Conservation (phyloP, 2,888 invertebrate genomes). For the Sycophila texana region DNA sequence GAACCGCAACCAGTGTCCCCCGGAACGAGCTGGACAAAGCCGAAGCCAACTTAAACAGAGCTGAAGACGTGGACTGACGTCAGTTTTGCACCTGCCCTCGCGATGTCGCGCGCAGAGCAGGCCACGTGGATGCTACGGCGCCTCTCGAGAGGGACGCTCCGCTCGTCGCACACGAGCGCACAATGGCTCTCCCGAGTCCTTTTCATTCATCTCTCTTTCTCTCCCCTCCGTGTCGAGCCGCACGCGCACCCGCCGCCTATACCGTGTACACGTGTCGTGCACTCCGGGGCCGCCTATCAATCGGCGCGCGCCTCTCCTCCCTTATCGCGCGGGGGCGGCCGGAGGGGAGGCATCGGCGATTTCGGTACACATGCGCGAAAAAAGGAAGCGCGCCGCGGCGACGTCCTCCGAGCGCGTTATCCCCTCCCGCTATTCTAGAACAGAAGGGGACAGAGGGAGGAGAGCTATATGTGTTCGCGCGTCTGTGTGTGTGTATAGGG, state of each 20-base stretch:
- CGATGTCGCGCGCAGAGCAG: neutral
- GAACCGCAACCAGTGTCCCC: too few relatives aligned
- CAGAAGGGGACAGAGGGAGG: neutral
- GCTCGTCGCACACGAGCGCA: neutral
- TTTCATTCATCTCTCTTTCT: conserved; percentile 59
- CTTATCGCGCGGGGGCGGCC: neutral
- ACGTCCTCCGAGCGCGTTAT: neutral
- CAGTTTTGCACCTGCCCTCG: neutral
- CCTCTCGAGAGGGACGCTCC: neutral
- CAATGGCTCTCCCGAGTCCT: conserved; percentile 27
- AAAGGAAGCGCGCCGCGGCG: neutral
- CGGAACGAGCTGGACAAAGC: too few relatives aligned
- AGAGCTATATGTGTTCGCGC: neutral
- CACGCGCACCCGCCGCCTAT: neutral
- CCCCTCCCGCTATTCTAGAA: neutral
- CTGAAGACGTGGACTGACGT: neutral
- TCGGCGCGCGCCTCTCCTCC: conserved; percentile 30
- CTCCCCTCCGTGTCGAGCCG: conserved; percentile 27
- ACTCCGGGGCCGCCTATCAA: too few relatives aligned
- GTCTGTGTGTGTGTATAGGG: neutral
- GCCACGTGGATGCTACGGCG: neutral
- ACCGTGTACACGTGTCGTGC: too few relatives aligned
- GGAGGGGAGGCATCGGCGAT: neutral
- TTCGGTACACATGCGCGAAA: conserved; percentile 1
- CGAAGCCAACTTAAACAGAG: neutral